A percentile compares a stretch with the other conserved stretches of the same genome.
These are phyloP conservation scores for Microdon myrmicae DNA, from an alignment of 2,888 invertebrate species.

Conservation along the genomic window DNA sequence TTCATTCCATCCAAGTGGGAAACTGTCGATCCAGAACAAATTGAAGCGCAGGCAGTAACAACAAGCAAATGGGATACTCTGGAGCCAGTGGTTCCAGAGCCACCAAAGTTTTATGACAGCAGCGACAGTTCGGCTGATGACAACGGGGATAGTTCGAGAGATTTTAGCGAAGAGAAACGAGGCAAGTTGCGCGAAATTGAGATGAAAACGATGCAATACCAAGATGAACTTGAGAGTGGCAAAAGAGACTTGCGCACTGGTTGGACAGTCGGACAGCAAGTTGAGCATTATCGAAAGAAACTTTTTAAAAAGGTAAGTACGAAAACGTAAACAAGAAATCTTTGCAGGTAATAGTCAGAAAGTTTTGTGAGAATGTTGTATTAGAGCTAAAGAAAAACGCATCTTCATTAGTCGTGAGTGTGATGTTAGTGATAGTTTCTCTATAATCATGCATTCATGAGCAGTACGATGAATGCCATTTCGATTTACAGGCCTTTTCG, in stretches of 20 bases:
- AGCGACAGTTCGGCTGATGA: conserved; percentile 57
- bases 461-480: no score
- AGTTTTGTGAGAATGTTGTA: not conserved
- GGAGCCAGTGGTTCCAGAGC: conserved; percentile 68
- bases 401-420: no score
- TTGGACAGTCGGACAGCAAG: conserved; percentile 82
- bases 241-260: conserved; percentile 77
- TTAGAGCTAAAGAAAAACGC: no score
- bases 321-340: not conserved
- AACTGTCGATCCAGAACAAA: conserved; percentile 88
- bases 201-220: conserved; percentile 93
- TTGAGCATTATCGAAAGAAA: conserved; percentile 90
- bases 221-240: conserved; percentile 94
- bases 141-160: conserved; percentile 64
- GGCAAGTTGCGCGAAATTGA: conserved; percentile 89
- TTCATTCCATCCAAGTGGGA: conserved; percentile 97
- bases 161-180: conserved; percentile 76
- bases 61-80: conserved; percentile 89
- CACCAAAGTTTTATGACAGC: conserved; percentile 63
- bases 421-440: no score
- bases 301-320: conserved; percentile 80
- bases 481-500: no score
- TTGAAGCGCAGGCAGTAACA: conserved; percentile 84
- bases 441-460: no score
- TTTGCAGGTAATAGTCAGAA: not conserved